These are phyloP conservation scores for Polymixis lichenea DNA, from an alignment of 2,888 invertebrate species.

Conservation along the genomic window DNA sequence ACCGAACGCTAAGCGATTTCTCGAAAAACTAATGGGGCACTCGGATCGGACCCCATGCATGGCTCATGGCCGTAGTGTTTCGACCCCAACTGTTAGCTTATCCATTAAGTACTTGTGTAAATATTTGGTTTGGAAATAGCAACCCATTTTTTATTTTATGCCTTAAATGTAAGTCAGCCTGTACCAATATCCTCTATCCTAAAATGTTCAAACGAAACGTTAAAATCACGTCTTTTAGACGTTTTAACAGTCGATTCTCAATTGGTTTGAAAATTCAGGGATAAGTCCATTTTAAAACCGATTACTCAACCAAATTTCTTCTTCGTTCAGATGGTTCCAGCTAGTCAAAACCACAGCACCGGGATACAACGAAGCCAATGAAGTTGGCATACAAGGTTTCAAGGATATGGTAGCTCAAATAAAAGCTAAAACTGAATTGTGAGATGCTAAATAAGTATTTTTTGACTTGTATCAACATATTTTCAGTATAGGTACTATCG, in stretches of 20 bases:
- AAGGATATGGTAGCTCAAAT: slow-evolving; percentile 71
- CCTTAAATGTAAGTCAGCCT: too few relatives aligned
- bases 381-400: slow-evolving; percentile 81
- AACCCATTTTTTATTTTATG: too few relatives aligned
- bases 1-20: neutral
- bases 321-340: slow-evolving; percentile 75
- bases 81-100: too few relatives aligned
- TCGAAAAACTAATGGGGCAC: neutral
- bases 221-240: neutral
- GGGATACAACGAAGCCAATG: slow-evolving; percentile 81
- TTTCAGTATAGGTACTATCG: neutral
- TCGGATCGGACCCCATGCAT: neutral
- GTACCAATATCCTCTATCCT: too few relatives aligned
- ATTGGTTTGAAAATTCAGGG: neutral
- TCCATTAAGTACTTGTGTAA: too few relatives aligned
- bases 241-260: neutral
- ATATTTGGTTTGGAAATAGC: too few relatives aligned
- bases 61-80: neutral
- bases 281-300: neutral
- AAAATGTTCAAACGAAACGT: neutral
- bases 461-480: neutral
- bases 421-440: slow-evolving; percentile 74
- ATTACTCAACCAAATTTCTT: neutral
- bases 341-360: slow-evolving; percentile 74
- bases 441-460: neutral